These are phyloP conservation scores for Drosophila ogumai DNA, from an alignment of 1,140 invertebrate genomes.

Conservation along the genomic window DNA sequence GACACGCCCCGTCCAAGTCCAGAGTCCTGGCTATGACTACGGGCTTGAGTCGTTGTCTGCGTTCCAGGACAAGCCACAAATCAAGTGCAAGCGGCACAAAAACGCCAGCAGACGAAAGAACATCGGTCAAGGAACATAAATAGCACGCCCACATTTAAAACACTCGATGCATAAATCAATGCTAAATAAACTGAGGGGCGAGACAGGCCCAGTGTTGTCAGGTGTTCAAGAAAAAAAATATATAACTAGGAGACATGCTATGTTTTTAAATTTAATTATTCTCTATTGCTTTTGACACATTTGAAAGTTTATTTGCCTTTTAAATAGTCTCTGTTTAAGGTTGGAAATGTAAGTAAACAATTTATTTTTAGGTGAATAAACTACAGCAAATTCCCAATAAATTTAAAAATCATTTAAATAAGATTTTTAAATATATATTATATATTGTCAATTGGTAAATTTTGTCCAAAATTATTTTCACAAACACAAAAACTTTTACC, in stretches of 20 bases:
- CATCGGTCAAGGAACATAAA: slow-evolving; percentile 56
- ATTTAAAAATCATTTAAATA: neutral
- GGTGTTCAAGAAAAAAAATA: slow-evolving; percentile 7
- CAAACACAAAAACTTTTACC: no score
- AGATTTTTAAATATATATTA: neutral
- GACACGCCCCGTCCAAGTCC: slow-evolving; percentile 28
- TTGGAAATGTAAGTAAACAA: neutral
- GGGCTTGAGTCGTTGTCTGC: slow-evolving; percentile 11
- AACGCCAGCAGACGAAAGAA: slow-evolving; percentile 30
- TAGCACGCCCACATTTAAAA: slow-evolving; percentile 71
- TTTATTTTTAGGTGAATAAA: neutral
- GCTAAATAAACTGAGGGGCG: slow-evolving; percentile 47
- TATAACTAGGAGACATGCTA: no score
- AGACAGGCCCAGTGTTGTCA: slow-evolving; percentile 14
- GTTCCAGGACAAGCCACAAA: slow-evolving; percentile 62
- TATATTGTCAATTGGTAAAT: neutral
- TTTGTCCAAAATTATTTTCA: no score
- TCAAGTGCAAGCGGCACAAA: slow-evolving; percentile 63
- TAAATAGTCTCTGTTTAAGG: neutral
- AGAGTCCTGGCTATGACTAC: slow-evolving; percentile 15
- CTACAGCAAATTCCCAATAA: neutral
- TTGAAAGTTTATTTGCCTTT: neutral
- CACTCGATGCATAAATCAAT: slow-evolving; percentile 76
- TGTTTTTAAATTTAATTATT: neutral
- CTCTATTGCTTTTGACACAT: neutral